Base-by-base conservation (phyloP, 2,888 invertebrate species). In the Ditylenchus weischeri region DNA sequence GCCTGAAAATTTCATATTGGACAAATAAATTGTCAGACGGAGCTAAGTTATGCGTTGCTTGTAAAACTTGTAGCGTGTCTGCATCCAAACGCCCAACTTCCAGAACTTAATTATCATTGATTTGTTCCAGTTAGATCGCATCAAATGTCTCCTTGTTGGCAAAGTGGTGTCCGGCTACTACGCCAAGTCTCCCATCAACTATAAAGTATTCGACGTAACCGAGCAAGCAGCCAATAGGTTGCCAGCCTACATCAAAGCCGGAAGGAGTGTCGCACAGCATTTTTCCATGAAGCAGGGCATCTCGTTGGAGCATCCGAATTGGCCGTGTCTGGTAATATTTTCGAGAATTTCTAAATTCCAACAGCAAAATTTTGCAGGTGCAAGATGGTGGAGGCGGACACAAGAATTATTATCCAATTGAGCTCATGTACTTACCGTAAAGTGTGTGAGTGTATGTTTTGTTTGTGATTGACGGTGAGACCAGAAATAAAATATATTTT, bases 321-420 rank as follows among this genome's bases (percentile, higher is more conserved):
- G 68, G 68, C 68, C 68, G 8, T 68, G 68, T 57, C 36, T 67
- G 38, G 65, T n/a, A n/a, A n/a, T n/a, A n/a, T n/a, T n/a, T n/a
- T n/a, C n/a, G n/a, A n/a, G n/a, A n/a, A n/a, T n/a, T n/a, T n/a
- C n/a, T n/a, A n/a, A n/a, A n/a, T n/a, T n/a, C n/a, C n/a, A n/a
- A n/a, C n/a, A n/a, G n/a, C n/a, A n/a, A n/a, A n/a, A n/a, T n/a
- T n/a, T n/a, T n/a, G n/a, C n/a, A n/a, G n/a, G n/a, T 68, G 19
- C 64, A 64, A 48, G 21, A 19, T 19, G 66, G 59, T 29, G 68
- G 68, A n/a, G 64, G 49, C 15, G 54, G 54, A 6, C 68, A 68
- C 36, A 51, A 36, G 38, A 68, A 65, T 48, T 68, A 57, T 35
- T 68, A 43, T 51, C 68, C 68, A 15, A 38, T 68, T 29, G 68